A percentile compares a stretch with the other conserved stretches of the same genome.
phyloP scores from a whole-genome alignment of 2,113 vertebrate species.

The Sapayoa aenigma region DNA sequence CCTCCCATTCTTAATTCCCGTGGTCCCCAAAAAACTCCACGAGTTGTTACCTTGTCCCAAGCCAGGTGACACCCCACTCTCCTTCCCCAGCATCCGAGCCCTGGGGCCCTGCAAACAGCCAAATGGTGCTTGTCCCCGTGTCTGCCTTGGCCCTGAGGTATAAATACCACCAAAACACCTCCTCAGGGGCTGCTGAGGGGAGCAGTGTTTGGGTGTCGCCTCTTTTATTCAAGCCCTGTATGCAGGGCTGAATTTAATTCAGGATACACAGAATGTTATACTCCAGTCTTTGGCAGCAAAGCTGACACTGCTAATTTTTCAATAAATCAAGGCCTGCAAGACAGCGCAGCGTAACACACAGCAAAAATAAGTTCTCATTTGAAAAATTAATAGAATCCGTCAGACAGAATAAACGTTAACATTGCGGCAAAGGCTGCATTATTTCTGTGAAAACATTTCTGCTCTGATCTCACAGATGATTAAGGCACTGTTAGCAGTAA shows the following conservation, averaged over 20 bases:
- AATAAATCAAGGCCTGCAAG: not conserved
- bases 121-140: not conserved
- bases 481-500: not conserved
- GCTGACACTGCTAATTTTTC: not conserved
- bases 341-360: not conserved
- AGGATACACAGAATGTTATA: not conserved
- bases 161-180: rapidly evolving
- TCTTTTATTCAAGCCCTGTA: not conserved
- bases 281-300: not conserved
- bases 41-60: not conserved
- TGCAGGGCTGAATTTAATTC: not conserved
- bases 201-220: rapidly evolving
- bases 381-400: not conserved
- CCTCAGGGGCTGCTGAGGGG: rapidly evolving
- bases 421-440: not conserved
- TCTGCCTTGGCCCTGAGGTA: not conserved
- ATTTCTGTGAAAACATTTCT: not conserved
- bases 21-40: rapidly evolving
- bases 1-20: rapidly evolving
- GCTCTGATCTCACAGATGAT: not conserved
- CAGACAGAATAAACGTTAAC: not conserved
- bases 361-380: not conserved
- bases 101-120: not conserved
- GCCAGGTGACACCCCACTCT: rapidly evolving
- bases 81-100: not conserved